These are phyloP conservation scores for Metopolophium dirhodum DNA, from an alignment of 1,140 invertebrate species.

Conservation along the genomic window DNA sequence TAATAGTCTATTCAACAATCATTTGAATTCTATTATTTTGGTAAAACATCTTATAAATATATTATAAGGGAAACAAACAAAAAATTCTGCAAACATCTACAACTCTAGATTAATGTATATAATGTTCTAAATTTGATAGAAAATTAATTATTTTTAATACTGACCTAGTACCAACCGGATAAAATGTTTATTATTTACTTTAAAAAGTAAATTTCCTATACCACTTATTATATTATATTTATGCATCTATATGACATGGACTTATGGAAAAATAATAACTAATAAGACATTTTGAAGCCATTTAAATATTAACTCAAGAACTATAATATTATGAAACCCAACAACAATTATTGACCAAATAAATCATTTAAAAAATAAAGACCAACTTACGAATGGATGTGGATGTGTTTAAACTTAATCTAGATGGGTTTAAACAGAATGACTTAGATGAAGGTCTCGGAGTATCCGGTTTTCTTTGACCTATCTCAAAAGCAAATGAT, in stretches of 20 bases:
- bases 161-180: background rate
- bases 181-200: background rate
- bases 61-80: background rate
- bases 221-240: background rate
- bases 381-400: slow-evolving; percentile 37
- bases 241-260: background rate
- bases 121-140: background rate
- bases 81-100: background rate
- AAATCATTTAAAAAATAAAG: background rate
- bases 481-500: slow-evolving; percentile 48
- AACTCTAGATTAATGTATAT: background rate
- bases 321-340: background rate
- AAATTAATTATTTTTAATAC: background rate
- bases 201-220: background rate
- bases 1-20: no score
- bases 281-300: background rate
- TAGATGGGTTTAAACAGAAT: slow-evolving; percentile 53
- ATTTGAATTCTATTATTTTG: background rate
- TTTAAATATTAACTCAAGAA: background rate
- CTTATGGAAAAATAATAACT: no score
- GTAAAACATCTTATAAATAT: background rate
- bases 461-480: slow-evolving; percentile 54
- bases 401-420: slow-evolving; percentile 46
- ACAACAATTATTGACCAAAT: background rate
- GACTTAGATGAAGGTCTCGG: slow-evolving; percentile 49